Conservation (phyloP, 2,797 vertebrate genomes). For the Dipus sagitta region DNA sequence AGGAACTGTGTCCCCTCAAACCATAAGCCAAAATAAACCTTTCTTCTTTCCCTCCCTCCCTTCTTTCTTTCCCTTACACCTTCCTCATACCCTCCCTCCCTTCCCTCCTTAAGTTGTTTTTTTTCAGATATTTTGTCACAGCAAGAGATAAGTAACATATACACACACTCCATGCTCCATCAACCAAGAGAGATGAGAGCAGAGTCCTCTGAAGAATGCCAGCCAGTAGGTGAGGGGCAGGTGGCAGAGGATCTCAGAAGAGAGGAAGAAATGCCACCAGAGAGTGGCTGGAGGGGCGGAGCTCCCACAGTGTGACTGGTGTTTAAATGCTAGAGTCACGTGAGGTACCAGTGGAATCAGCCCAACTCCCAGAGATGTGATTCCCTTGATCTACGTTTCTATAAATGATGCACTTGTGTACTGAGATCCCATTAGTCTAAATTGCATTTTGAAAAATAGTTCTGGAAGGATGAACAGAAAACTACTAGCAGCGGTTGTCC, state of each 20-base stretch:
- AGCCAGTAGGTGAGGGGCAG: not conserved
- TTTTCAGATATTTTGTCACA: not conserved
- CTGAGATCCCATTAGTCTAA: constrained; percentile 51
- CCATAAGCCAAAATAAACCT: not conserved
- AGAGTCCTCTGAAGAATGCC: not conserved
- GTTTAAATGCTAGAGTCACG: not conserved
- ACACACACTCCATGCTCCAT: not conserved
- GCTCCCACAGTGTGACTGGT: not conserved
- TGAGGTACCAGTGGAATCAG: not conserved
- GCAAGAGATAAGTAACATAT: not conserved
- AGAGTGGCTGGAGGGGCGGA: not conserved
- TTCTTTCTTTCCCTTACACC: not conserved
- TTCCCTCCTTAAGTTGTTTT: not conserved
- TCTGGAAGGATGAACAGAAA: constrained; percentile 21
- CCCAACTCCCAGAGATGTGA: not conserved
- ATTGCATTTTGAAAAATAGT: constrained; percentile 51
- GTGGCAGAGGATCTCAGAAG: not conserved
- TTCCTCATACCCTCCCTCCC: not conserved
- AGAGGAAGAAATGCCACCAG: not conserved
- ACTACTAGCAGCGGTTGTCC: not conserved
- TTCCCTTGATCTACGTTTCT: not conserved
- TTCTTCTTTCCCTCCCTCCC: not conserved
- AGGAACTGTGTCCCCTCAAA: not conserved
- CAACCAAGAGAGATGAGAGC: not conserved
- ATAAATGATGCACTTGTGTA: constrained; percentile 1